Evolutionary conservation across 2,113 vertebrate genomes (phyloP).

Genomic region (Oreochromis aureus): DNA sequence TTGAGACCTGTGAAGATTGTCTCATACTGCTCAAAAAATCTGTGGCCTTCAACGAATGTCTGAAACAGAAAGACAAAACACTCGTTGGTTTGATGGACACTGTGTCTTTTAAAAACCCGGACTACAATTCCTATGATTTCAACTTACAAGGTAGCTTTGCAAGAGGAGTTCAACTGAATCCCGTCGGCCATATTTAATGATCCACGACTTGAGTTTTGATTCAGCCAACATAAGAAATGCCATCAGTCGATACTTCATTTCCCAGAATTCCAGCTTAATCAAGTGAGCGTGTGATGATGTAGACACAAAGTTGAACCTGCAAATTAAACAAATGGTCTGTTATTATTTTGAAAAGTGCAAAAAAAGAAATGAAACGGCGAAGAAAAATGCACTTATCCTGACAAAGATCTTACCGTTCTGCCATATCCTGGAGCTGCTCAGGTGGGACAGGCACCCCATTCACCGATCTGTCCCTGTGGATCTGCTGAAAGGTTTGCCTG

Average conservation of each 20-base stretch:
- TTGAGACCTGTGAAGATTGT: constrained; percentile 86
- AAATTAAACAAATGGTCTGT: constrained; percentile 26
- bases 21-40: constrained; percentile 96
- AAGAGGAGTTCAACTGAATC: constrained; percentile 91
- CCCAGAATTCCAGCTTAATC: constrained; percentile 96
- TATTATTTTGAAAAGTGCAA: background rate
- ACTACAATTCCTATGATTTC: background rate
- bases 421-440: constrained; percentile 96
- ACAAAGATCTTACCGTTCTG: constrained; percentile 79
- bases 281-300: constrained; percentile 89
- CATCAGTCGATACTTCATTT: constrained; percentile 94
- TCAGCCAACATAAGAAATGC: constrained; percentile 92
- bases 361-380: background rate
- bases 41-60: constrained; percentile 91
- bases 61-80: constrained; percentile 32
- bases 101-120: background rate
- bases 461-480: constrained; percentile 87
- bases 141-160: constrained; percentile 90
- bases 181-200: constrained; percentile 94
- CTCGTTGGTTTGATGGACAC: background rate
- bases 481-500: constrained; percentile 91
- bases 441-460: constrained; percentile 91
- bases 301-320: constrained; percentile 92
- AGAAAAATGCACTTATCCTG: background rate
- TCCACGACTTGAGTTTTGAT: constrained; percentile 97